A percentile compares a stretch with the other conserved stretches of the same genome.
These are phyloP conservation scores for Antheraea pernyi DNA, from an alignment of 1,140 invertebrate species.

Conservation along the genomic window DNA sequence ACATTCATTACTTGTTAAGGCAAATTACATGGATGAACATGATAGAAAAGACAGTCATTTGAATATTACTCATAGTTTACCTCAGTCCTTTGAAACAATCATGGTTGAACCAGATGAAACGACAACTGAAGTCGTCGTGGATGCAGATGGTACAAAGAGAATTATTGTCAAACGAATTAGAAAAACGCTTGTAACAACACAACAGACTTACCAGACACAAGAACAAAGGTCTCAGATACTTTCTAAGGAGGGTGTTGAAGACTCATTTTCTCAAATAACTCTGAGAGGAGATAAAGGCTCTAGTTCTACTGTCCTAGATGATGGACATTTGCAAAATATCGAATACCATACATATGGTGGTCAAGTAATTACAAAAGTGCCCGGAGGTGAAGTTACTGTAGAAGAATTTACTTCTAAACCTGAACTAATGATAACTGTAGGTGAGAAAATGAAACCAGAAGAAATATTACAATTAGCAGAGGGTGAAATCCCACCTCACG, in stretches of 20 bases:
- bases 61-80: conserved; percentile 83
- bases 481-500: conserved; percentile 72
- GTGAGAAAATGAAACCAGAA: conserved; percentile 77
- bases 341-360: conserved; percentile 82
- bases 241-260: conserved; percentile 71
- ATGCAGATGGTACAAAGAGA: conserved; percentile 89
- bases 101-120: conserved; percentile 88
- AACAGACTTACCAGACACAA: conserved; percentile 77
- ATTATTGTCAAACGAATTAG: conserved; percentile 87
- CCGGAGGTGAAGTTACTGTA: conserved; percentile 81
- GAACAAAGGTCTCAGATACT: conserved; percentile 54
- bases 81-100: conserved; percentile 89
- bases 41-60: conserved; percentile 80
- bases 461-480: conserved; percentile 80
- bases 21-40: conserved; percentile 83
- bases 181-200: conserved; percentile 78
- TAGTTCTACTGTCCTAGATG: conserved; percentile 80
- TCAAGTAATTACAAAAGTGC: conserved; percentile 80
- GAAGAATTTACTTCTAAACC: conserved; percentile 83
- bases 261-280: conserved; percentile 83
- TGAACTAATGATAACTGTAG: conserved; percentile 77
- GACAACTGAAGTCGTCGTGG: conserved; percentile 88
- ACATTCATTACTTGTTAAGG: conserved; percentile 84
- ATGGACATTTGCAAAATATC: conserved; percentile 81
- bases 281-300: conserved; percentile 83